Evolutionary conservation across 2,797 vertebrate species (phyloP).

Genomic region (Tauraco hartlaubi): DNA sequence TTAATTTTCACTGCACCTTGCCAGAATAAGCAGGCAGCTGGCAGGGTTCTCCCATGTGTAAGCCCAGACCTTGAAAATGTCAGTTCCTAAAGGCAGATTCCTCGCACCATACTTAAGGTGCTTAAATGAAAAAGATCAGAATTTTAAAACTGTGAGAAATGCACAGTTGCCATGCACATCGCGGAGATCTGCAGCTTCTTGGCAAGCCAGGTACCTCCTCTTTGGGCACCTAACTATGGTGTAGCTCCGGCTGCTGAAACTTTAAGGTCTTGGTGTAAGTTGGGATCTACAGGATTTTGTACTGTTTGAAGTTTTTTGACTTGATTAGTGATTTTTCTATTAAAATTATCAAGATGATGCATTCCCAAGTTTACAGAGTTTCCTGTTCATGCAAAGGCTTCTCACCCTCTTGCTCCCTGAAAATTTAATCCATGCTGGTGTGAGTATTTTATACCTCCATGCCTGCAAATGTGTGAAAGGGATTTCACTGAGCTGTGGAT

Average conservation of each 20-base stretch:
- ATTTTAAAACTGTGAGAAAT: neutral
- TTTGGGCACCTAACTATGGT: neutral
- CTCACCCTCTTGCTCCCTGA: neutral
- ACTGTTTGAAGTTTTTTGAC: neutral
- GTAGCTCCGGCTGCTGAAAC: neutral
- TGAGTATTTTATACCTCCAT: neutral
- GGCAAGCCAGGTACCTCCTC: neutral
- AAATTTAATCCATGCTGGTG: neutral
- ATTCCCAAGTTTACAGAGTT: neutral
- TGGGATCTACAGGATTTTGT: neutral
- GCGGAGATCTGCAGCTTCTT: neutral
- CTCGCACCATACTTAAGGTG: neutral
- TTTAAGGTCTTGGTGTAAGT: neutral
- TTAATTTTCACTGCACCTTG: neutral
- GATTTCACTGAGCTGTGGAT: neutral
- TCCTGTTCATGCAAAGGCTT: neutral
- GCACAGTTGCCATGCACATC: neutral
- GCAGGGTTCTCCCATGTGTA: neutral
- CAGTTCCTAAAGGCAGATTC: neutral
- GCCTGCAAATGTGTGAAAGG: neutral
- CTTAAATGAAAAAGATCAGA: neutral
- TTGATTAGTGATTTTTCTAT: neutral
- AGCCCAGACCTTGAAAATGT: neutral
- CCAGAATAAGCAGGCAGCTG: neutral
- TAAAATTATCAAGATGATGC: neutral